Evolutionary conservation across 2,113 vertebrate species (phyloP).

Genomic region (Scartelaos histophorus): DNA sequence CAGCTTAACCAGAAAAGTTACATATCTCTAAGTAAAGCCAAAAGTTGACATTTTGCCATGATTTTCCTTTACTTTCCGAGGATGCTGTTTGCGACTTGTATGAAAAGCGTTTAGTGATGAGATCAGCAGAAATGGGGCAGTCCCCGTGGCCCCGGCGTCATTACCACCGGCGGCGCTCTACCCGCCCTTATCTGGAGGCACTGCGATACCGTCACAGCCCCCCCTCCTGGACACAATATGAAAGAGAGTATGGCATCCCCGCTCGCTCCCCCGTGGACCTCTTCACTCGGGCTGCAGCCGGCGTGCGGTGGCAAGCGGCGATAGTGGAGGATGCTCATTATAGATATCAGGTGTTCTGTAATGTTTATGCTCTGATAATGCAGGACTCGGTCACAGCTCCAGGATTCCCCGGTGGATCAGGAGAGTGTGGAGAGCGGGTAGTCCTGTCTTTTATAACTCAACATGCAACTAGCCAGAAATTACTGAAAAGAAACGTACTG

Average conservation of each 20-base stretch:
- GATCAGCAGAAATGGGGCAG: conserved; percentile 60
- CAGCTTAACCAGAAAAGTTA: not conserved
- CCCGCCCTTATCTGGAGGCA: conserved; percentile 63
- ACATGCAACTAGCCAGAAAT: conserved; percentile 10
- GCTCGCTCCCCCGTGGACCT: conserved; percentile 29
- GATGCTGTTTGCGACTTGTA: conserved; percentile 14
- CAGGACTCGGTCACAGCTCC: conserved; percentile 30
- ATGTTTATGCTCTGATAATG: conserved; percentile 42
- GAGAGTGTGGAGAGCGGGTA: conserved; percentile 62
- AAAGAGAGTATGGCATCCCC: conserved; percentile 16
- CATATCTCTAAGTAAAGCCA: not conserved
- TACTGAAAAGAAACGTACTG: not conserved
- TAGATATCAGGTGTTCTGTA: conserved; percentile 29
- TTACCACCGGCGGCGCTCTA: conserved; percentile 56
- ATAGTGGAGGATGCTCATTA: conserved; percentile 31
- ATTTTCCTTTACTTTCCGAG: conserved; percentile 12
- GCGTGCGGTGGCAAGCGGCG: conserved; percentile 38
- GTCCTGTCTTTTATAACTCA: conserved; percentile 49
- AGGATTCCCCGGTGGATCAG: conserved; percentile 34
- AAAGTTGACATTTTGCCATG: conserved; percentile 7
- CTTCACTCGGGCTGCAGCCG: conserved; percentile 15
- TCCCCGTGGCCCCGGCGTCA: conserved; percentile 71
- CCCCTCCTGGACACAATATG: conserved; percentile 46
- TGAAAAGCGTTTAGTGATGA: conserved; percentile 55
- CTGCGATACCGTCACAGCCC: conserved; percentile 66